Evolutionary conservation across 2,113 vertebrate species (phyloP), one percentile per base, ranked within the genome.

Genomic region (Gasterosteus aculeatus): DNA sequence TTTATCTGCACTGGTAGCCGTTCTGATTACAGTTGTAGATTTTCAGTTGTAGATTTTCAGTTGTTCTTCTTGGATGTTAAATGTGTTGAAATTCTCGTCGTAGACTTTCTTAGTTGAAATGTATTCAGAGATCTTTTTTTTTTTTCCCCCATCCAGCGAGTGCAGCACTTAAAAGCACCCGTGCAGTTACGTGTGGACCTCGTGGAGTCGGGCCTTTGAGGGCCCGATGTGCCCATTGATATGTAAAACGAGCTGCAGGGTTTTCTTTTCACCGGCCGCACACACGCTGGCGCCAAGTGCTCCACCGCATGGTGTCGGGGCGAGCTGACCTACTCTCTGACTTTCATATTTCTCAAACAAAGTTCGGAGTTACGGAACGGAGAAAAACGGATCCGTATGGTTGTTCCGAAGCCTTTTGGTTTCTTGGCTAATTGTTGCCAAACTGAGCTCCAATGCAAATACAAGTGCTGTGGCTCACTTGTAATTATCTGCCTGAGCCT

Each of bases 231-330:
- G 58, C 81, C 86, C 69, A 90, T 94, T 92, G 87, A 93, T 90
- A 92, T 93, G 92, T 91, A 90, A 93, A 93, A 87, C 82, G 35
- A 64, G 56, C 65, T 66, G 66, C 10, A 18, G 77, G 79, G 66
- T 89, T 82, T 87, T 80, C 47, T 82, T 15, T 77, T 79, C 65
- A 14, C 68, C 61, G 77, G 29, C 80, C 19, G 47, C 80, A 81
- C 87, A 85, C 8, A 85, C 8, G 41, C 75, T 58, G 81, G 44
- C 42, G 75, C 15, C 11, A 5, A 79, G 41, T 39, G 22, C 69
- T 69, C 65, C 82, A 84, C 78, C 81, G 71, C 57, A 22, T 51
- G 41, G 69, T 75, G 56, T 87, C 68, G 41, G 75, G 71, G 69
- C 67, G 10, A 62, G 29, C 8, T 54, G 10, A n/a, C 15, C 33